Conservation (phyloP, 2,113 vertebrate genomes). For the Syngnathus scovelli region DNA sequence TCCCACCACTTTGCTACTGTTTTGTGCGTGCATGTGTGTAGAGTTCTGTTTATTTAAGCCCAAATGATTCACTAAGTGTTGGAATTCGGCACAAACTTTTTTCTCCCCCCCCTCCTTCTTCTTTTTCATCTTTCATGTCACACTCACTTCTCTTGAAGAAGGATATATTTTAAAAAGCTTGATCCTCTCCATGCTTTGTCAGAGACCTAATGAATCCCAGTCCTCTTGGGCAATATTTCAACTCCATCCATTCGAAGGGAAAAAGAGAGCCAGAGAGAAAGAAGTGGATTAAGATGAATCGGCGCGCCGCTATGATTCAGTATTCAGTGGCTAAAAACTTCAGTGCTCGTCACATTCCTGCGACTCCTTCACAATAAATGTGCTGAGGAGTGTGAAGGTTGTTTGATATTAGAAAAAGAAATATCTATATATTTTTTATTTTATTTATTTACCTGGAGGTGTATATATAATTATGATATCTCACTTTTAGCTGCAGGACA, state of each 20-base stretch:
- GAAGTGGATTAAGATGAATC: constrained; percentile 39
- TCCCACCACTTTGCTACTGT: neutral
- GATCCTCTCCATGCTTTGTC: constrained; percentile 36
- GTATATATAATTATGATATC: neutral
- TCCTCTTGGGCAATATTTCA: constrained; percentile 37
- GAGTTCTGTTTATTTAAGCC: constrained; percentile 11
- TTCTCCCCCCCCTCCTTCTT: constrained; percentile 23
- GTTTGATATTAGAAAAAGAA: neutral
- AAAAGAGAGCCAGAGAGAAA: constrained; percentile 4
- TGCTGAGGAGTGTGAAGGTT: constrained; percentile 10
- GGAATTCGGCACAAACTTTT: constrained; percentile 14
- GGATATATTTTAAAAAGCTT: constrained; percentile 12
- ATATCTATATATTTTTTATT: too few species aligned
- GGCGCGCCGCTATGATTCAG: constrained; percentile 37
- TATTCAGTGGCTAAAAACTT: constrained; percentile 32
- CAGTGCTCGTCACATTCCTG: constrained; percentile 28
- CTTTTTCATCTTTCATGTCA: constrained; percentile 18
- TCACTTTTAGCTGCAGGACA: constrained; percentile 11
- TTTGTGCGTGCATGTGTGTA: constrained; percentile 1
- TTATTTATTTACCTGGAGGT: too few species aligned
- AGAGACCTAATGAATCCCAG: constrained; percentile 35
- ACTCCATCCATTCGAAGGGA: constrained; percentile 12
- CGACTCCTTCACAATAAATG: constrained; percentile 32
- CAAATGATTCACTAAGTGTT: constrained; percentile 9
- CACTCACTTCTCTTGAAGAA: constrained; percentile 11